These are phyloP conservation scores for Maniola jurtina DNA, from an alignment of 1,140 invertebrate genomes.

Conservation along the genomic window DNA sequence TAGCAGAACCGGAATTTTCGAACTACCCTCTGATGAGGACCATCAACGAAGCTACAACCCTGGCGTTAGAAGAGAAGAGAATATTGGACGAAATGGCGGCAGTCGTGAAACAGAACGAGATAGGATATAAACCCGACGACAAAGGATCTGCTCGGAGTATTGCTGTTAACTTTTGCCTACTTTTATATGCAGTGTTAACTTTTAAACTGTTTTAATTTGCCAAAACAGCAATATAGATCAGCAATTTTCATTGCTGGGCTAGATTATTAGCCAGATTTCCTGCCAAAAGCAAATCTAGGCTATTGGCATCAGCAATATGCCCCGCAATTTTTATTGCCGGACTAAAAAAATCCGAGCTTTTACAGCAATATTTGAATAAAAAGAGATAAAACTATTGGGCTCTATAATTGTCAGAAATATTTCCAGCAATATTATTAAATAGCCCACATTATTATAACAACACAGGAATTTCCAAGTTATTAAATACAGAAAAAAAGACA, in stretches of 20 bases:
- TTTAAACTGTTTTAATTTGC: background rate
- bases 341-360: no score
- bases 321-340: no score
- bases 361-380: no score
- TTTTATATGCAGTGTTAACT: background rate
- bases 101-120: conserved; percentile 57
- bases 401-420: no score
- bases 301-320: no score
- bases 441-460: no score
- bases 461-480: no score
- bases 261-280: background rate
- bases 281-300: no score
- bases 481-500: no score
- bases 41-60: conserved; percentile 80
- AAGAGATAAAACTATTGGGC: no score
- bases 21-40: conserved; percentile 82
- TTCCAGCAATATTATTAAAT: no score
- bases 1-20: conserved; percentile 61
- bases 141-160: conserved; percentile 22
- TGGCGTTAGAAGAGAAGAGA: conserved; percentile 79
- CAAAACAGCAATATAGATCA: no score
- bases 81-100: conserved; percentile 67
- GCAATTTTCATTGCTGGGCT: background rate
- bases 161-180: background rate
- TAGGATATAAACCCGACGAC: conserved; percentile 31